phyloP scores from a whole-genome alignment of 1,140 invertebrate species.

The Laodelphax striatellus region DNA sequence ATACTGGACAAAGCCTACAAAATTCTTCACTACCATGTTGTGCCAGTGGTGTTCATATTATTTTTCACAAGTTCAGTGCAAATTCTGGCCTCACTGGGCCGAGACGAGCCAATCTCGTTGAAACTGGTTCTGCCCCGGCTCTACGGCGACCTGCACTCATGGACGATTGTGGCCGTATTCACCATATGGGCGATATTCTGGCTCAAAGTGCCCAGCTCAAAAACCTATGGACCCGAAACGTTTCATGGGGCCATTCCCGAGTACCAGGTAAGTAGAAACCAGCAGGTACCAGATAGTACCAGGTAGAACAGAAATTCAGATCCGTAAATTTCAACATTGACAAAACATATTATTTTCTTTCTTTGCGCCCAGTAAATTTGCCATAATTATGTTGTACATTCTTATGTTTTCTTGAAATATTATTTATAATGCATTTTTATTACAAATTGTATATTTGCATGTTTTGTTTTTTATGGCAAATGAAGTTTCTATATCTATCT shows the following conservation, averaged over 20 bases:
- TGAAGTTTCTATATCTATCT: too few relatives aligned
- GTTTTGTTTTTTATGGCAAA: too few relatives aligned
- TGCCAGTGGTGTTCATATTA: conserved; percentile 31
- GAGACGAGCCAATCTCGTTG: conserved; percentile 15
- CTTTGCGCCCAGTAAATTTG: too few relatives aligned
- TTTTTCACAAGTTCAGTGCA: conserved; percentile 29
- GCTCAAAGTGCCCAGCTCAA: conserved; percentile 33
- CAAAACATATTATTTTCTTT: too few relatives aligned
- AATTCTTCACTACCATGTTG: conserved; percentile 26
- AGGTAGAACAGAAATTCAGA: too few relatives aligned
- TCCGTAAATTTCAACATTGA: too few relatives aligned
- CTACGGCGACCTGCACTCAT: conserved; percentile 28
- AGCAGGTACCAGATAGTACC: too few relatives aligned
- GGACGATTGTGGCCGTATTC: conserved; percentile 25
- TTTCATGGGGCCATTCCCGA: conserved; percentile 36
- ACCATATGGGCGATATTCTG: conserved; percentile 30
- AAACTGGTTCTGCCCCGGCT: conserved; percentile 14
- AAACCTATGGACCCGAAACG: conserved; percentile 36
- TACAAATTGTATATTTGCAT: too few relatives aligned
- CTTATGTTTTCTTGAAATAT: too few relatives aligned
- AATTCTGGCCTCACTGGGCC: conserved; percentile 26
- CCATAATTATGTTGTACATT: too few relatives aligned
- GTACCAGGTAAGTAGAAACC: conserved; percentile 35
- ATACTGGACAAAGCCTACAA: conserved; percentile 10
- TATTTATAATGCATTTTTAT: too few relatives aligned